Percentiles rank a stretch among this genome's conserved stretches.
Conservation (phyloP, 2,797 vertebrate genomes). For the Periophthalmus magnuspinnatus region DNA sequence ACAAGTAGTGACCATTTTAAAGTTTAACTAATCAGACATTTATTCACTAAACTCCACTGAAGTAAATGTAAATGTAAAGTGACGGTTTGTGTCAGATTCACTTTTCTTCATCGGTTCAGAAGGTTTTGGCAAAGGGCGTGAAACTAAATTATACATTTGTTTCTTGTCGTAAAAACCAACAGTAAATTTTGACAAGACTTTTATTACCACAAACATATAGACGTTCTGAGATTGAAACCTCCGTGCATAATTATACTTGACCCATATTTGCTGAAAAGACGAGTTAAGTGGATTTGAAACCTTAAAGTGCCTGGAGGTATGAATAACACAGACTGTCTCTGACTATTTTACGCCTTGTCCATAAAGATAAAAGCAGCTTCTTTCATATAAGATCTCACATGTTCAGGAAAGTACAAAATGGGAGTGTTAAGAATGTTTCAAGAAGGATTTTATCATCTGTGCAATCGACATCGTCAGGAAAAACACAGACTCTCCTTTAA, state of each 20-base stretch:
- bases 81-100: too few relatives aligned
- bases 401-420: not conserved
- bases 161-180: too few relatives aligned
- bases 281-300: slow-evolving; percentile 43
- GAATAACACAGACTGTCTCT: slow-evolving; percentile 19
- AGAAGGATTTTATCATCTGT: not conserved
- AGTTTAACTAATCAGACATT: too few relatives aligned
- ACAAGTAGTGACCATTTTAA: too few relatives aligned
- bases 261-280: slow-evolving; percentile 16
- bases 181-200: not conserved
- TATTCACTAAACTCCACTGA: too few relatives aligned
- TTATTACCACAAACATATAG: not conserved
- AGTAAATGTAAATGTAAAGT: too few relatives aligned
- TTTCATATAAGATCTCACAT: not conserved
- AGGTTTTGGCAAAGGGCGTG: too few relatives aligned
- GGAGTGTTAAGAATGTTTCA: not conserved
- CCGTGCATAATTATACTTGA: not conserved
- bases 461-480: not conserved
- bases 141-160: too few relatives aligned
- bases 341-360: slow-evolving; percentile 13
- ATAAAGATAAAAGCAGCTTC: slow-evolving; percentile 18
- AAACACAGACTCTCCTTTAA: too few relatives aligned
- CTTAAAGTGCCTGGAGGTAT: slow-evolving; percentile 23
- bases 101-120: too few relatives aligned
- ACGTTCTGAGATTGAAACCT: not conserved